phyloP scores from a whole-genome alignment of 2,113 vertebrate genomes.

The Oryzias curvinotus region DNA sequence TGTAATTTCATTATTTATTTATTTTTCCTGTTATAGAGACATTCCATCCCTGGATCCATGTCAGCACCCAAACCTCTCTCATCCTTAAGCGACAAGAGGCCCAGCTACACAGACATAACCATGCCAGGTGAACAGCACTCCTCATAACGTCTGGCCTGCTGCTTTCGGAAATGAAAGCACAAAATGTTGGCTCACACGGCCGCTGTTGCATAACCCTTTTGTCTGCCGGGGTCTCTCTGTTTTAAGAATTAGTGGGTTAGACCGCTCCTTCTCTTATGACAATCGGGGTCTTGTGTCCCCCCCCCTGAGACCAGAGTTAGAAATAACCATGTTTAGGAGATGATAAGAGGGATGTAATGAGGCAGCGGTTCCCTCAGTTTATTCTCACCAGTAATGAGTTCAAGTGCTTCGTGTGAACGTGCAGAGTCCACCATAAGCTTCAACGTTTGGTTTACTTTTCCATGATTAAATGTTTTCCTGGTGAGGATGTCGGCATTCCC shows the following conservation, averaged over 20 bases:
- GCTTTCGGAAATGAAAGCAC: neutral
- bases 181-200: neutral
- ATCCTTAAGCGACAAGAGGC: slow-evolving; percentile 87
- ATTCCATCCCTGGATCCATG: slow-evolving; percentile 88
- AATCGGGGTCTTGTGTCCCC: neutral
- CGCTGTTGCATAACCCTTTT: neutral
- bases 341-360: slow-evolving; percentile 34
- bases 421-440: slow-evolving; percentile 34
- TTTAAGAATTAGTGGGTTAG: neutral
- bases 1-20: neutral
- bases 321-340: slow-evolving; percentile 18
- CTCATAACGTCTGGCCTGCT: neutral
- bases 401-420: slow-evolving; percentile 61
- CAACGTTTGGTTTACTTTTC: slow-evolving; percentile 37
- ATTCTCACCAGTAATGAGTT: slow-evolving; percentile 41
- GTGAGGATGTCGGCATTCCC: slow-evolving; percentile 28
- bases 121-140: slow-evolving; percentile 80
- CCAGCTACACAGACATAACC: slow-evolving; percentile 89
- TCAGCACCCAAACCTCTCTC: slow-evolving; percentile 86
- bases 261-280: slow-evolving; percentile 20
- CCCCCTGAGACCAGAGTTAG: neutral
- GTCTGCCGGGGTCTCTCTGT: neutral
- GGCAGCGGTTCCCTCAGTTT: slow-evolving; percentile 16
- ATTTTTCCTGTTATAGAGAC: slow-evolving; percentile 82
- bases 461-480: slow-evolving; percentile 60